Base-by-base conservation (phyloP, 2,888 invertebrate genomes). In the Matsumyia berberina region DNA sequence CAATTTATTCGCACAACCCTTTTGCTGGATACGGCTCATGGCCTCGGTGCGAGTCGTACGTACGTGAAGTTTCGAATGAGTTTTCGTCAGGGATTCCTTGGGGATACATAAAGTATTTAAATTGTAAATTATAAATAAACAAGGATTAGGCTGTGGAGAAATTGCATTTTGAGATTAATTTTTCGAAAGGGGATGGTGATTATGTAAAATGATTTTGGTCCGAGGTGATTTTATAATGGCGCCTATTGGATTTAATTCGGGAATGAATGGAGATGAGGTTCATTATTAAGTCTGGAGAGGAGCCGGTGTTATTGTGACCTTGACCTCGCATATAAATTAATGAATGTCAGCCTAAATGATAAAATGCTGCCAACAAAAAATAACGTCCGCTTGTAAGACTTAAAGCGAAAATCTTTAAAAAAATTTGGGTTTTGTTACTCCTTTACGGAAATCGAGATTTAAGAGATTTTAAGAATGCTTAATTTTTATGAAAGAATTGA, bases 61-160 rank as follows among this genome's bases (percentile, higher is more conserved):
- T 51, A 72, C 58, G 70, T 72, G 73, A 39, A 42, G 39, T 64
- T 72, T 39, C 2, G 58, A 73, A 80, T 67, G 79, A 57, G 51
- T 51, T 69, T 74, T 44, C 57, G 57, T 44, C 9, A 35, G 67
- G 49, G 39, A 81, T 17, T 81, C 86, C 72, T 76, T 72, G 11
- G 86, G 86, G 86, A 77, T 42, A 51, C 53, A 81, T 81, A 86
- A 86, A 80, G 86, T 86, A 86, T 81, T 86, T 86, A 86, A 86
- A 81, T 77, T 81, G 77, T 86, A 76, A 86, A 86, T 86, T 86
- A 86, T 81, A 81, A 81, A 86, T 86, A 81, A 85, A 85, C 80
- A 85, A 76, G 85, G 80, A 80, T 85, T 60, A 70, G 44, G 70
- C 24, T 66, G 69, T 17, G 60, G 53, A 62, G 51, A 85, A 74